Evolutionary conservation across 2,113 vertebrate genomes (phyloP).

Genomic region (Nansenia antarctica): DNA sequence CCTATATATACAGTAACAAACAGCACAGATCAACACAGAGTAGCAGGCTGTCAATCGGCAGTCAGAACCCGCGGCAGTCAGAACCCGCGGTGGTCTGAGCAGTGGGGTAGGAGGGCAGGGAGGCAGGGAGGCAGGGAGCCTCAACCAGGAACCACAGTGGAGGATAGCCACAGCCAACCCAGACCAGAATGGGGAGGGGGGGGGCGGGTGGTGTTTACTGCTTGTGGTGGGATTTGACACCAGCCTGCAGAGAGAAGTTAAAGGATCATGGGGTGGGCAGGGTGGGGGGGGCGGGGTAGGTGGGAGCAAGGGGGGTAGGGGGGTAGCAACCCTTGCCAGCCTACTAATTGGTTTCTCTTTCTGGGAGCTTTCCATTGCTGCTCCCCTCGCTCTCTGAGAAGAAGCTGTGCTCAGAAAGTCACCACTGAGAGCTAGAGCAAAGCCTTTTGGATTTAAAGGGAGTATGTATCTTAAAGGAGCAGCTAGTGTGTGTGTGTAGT

Average conservation of each 20-base stretch:
- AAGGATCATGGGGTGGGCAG: slow-evolving; percentile 62
- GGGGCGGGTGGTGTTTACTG: slow-evolving; percentile 1
- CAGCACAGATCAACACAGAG: slow-evolving; percentile 21
- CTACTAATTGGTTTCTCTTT: slow-evolving; percentile 75
- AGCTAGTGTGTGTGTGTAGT: slow-evolving; percentile 34
- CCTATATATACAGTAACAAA: slow-evolving; percentile 28
- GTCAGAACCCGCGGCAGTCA: slow-evolving; percentile 18
- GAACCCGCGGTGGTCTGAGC: slow-evolving; percentile 24
- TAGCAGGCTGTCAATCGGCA: slow-evolving; percentile 36
- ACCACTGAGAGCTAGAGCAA: slow-evolving; percentile 64
- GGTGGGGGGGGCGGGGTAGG: background rate
- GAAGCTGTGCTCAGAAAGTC: slow-evolving; percentile 66
- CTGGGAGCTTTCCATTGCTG: slow-evolving; percentile 54
- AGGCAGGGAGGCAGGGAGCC: slow-evolving; percentile 28
- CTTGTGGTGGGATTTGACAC: slow-evolving; percentile 62
- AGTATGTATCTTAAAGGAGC: slow-evolving; percentile 71
- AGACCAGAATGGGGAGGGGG: slow-evolving; percentile 3
- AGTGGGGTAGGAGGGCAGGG: slow-evolving; percentile 19
- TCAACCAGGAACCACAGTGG: slow-evolving; percentile 35
- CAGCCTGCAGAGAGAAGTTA: slow-evolving; percentile 57
- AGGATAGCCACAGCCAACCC: slow-evolving; percentile 13
- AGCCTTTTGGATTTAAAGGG: slow-evolving; percentile 71
- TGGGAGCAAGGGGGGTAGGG: slow-evolving; percentile 21
- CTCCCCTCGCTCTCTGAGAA: slow-evolving; percentile 46
- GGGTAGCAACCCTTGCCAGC: slow-evolving; percentile 48